phyloP scores from a whole-genome alignment of 2,797 vertebrate genomes.

The Leptodactylus fallax region DNA sequence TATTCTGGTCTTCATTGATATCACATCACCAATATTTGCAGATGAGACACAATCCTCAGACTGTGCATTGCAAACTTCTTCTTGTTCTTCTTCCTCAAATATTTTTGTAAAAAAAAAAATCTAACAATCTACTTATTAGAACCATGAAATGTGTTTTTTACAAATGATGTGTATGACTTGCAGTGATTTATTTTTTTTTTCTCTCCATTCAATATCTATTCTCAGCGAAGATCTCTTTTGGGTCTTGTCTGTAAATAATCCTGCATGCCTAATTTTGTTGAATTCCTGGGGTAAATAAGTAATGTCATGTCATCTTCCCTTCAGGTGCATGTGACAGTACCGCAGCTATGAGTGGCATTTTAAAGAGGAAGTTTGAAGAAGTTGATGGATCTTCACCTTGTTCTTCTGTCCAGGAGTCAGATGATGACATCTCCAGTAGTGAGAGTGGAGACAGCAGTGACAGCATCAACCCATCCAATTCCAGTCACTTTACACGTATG shows the following conservation, averaged over 20 bases:
- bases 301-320: slow-evolving; percentile 54
- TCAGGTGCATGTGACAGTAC: slow-evolving; percentile 78
- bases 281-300: background rate
- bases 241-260: background rate
- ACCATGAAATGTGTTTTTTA: too few species aligned
- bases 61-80: too few species aligned
- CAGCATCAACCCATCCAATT: slow-evolving; percentile 95
- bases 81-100: too few species aligned
- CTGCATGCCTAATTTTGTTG: background rate
- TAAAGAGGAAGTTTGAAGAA: slow-evolving; percentile 98
- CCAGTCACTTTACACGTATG: slow-evolving; percentile 91
- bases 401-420: slow-evolving; percentile 91
- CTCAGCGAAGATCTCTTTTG: too few species aligned
- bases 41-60: too few species aligned
- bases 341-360: slow-evolving; percentile 91
- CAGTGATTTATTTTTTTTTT: too few species aligned
- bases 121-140: too few species aligned
- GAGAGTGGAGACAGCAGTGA: slow-evolving; percentile 98
- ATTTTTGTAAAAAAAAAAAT: too few species aligned
- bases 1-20: too few species aligned
- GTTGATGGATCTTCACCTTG: slow-evolving; percentile 95
- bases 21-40: too few species aligned
- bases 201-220: too few species aligned
- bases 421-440: slow-evolving; percentile 95
- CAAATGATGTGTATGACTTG: too few species aligned